Percentiles rank a stretch among this genome's conserved stretches.
Evolutionary conservation across 2,113 vertebrate genomes (phyloP).

Genomic region (Gadus macrocephalus): DNA sequence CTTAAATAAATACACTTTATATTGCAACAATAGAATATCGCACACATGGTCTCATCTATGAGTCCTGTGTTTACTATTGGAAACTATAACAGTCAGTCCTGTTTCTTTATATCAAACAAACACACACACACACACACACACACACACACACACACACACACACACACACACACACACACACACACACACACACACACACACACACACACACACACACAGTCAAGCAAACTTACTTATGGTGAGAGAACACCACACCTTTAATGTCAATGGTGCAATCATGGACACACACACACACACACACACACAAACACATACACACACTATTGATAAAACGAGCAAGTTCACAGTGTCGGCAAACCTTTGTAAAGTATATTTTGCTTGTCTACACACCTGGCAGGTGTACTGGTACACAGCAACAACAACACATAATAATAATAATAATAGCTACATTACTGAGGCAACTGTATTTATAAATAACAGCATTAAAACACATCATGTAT

Average conservation of each 20-base stretch:
- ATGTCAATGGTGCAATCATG: neutral
- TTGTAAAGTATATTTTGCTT: slow-evolving; percentile 32
- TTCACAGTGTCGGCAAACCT: slow-evolving; percentile 60
- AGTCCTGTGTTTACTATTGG: slow-evolving; percentile 11
- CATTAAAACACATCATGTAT: slow-evolving; percentile 48
- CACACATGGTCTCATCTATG: slow-evolving; percentile 25
- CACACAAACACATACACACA: slow-evolving; percentile 16
- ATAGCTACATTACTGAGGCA: slow-evolving; percentile 32
- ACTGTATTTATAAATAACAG: slow-evolving; percentile 38
- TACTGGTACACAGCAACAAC: slow-evolving; percentile 27
- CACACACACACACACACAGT: slow-evolving; percentile 14
- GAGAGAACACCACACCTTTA: neutral
- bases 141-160: slow-evolving; percentile 20
- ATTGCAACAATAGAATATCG: slow-evolving; percentile 44
- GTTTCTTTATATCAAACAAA: neutral
- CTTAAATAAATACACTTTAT: slow-evolving; percentile 51
- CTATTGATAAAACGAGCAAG: neutral
- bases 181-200: slow-evolving; percentile 21
- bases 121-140: slow-evolving; percentile 23
- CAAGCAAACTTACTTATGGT: neutral
- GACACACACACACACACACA: neutral
- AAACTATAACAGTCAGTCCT: slow-evolving; percentile 36
- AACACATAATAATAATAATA: slow-evolving; percentile 18
- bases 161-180: slow-evolving; percentile 23
- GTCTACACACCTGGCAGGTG: slow-evolving; percentile 19